A percentile compares a stretch with the other conserved stretches of the same genome.
Conservation (phyloP, 2,797 vertebrate genomes). For the Halcyon badia region DNA sequence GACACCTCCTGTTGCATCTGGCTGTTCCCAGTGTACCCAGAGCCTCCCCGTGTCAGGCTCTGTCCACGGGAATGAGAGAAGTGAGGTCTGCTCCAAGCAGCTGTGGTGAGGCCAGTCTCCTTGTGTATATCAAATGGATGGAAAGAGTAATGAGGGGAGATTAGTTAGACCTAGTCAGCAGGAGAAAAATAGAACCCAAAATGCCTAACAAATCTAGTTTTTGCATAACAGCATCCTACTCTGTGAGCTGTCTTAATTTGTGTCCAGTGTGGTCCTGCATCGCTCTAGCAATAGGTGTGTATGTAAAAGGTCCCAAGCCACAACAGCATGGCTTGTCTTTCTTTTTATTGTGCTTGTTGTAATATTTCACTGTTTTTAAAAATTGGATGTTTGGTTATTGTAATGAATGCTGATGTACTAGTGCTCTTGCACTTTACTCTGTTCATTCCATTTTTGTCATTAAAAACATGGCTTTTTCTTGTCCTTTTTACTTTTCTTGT, state of each 20-base stretch:
- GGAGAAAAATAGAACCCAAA: not conserved
- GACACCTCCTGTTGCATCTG: not conserved
- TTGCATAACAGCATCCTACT: not conserved
- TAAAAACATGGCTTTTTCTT: not conserved
- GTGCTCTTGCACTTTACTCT: not conserved
- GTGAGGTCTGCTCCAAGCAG: not conserved
- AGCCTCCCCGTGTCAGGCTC: not conserved
- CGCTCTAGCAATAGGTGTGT: not conserved
- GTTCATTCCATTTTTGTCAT: not conserved
- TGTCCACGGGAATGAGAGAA: not conserved
- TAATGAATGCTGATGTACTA: not conserved
- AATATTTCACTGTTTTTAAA: not conserved
- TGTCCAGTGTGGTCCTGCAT: not conserved
- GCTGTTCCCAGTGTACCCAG: not conserved
- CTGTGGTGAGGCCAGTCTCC: fast-evolving
- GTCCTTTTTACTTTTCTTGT: not conserved
- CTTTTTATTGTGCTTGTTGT: not conserved
- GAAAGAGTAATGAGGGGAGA: not conserved
- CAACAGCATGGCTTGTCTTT: not conserved
- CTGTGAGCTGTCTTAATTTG: not conserved
- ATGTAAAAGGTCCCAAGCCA: not conserved
- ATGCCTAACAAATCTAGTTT: not conserved
- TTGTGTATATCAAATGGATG: not conserved
- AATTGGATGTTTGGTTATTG: not conserved
- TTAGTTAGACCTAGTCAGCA: not conserved